Conservation (phyloP, 2,797 vertebrate genomes). For the Oceanodroma leucorhoa region DNA sequence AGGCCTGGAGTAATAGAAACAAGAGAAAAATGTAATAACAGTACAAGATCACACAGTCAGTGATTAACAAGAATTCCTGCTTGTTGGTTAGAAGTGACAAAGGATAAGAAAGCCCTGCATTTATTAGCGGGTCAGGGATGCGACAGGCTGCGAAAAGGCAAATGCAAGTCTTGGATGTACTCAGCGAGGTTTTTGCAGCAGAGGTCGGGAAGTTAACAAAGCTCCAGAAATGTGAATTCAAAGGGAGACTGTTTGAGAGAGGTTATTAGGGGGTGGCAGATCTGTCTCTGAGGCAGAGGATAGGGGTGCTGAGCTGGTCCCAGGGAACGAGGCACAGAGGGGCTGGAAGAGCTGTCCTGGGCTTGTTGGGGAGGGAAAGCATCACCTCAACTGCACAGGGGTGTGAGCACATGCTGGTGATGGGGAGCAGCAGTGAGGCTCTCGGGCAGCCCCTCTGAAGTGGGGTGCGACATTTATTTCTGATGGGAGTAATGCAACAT, state of each 20-base stretch:
- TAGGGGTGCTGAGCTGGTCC: not conserved
- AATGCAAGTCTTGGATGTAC: not conserved
- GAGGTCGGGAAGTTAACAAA: not conserved
- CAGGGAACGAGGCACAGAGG: not conserved
- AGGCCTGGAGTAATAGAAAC: slow-evolving; percentile 55
- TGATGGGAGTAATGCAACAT: not conserved
- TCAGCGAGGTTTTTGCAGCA: not conserved
- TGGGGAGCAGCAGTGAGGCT: not conserved
- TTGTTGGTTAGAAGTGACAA: slow-evolving; percentile 23
- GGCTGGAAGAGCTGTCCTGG: not conserved
- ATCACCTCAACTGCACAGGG: not conserved
- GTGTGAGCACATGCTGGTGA: accelerated
- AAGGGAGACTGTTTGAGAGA: not conserved
- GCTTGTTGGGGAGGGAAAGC: not conserved
- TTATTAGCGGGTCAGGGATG: slow-evolving; percentile 44
- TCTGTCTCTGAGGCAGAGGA: not conserved
- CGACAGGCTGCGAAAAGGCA: not conserved
- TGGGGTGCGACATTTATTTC: accelerated
- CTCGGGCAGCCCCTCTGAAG: not conserved
- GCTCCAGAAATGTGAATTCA: not conserved
- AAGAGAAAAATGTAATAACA: slow-evolving; percentile 58
- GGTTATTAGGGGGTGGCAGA: not conserved
- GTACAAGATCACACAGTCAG: slow-evolving; percentile 42
- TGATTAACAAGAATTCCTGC: slow-evolving; percentile 47
- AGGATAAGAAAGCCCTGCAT: slow-evolving; percentile 23